Conservation (phyloP, 1,140 invertebrate genomes). For the Drosophila murphyi region DNA sequence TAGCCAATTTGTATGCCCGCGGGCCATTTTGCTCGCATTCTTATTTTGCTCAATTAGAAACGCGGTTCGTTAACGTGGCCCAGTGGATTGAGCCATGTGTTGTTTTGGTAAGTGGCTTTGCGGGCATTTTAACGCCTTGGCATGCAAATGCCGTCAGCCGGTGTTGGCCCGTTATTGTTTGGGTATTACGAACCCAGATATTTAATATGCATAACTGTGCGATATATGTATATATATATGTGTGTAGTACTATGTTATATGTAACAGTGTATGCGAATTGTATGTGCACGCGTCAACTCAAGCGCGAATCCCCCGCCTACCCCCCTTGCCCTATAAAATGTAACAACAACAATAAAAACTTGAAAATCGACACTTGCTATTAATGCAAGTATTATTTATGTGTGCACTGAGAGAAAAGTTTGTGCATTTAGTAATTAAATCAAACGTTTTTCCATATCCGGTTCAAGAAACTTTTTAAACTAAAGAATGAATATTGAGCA, state of each 20-base stretch:
- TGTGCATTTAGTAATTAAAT: no score
- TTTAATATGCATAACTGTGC: slow-evolving; percentile 71
- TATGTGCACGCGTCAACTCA: slow-evolving; percentile 36
- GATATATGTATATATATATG: neutral
- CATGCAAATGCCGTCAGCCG: slow-evolving; percentile 18
- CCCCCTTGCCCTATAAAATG: neutral
- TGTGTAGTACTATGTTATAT: neutral
- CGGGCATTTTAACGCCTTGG: slow-evolving; percentile 19
- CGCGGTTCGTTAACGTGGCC: slow-evolving; percentile 1
- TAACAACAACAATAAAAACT: slow-evolving; percentile 3
- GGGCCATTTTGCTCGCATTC: slow-evolving; percentile 4
- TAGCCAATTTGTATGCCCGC: slow-evolving; percentile 8
- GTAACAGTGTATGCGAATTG: slow-evolving; percentile 15
- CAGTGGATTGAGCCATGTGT: slow-evolving; percentile 13
- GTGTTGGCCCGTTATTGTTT: slow-evolving; percentile 12
- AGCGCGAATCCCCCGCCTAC: slow-evolving; percentile 15
- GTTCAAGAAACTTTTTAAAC: no score
- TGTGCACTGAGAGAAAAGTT: neutral
- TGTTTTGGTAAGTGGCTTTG: neutral
- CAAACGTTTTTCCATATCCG: no score
- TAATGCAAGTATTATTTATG: slow-evolving; percentile 8
- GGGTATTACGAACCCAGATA: slow-evolving; percentile 40
- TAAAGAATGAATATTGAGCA: no score
- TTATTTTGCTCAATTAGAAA: slow-evolving; percentile 4
- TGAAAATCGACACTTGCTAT: slow-evolving; percentile 29